phyloP scores from a whole-genome alignment of 2,888 invertebrate genomes.

The Drosophila putrida region DNA sequence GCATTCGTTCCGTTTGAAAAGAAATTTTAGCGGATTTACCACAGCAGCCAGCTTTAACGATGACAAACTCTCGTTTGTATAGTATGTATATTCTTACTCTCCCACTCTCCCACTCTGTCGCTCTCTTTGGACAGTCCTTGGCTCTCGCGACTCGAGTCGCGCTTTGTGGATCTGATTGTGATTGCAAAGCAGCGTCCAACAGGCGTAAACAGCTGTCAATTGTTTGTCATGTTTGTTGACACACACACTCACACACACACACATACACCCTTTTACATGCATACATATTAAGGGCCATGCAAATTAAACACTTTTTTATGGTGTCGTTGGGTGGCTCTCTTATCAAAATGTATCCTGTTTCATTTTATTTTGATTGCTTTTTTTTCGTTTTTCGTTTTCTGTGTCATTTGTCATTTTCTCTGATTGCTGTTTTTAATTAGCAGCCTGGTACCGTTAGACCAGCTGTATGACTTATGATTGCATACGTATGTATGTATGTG shows the following conservation, averaged over 20 bases:
- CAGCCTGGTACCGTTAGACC: slow-evolving; percentile 33
- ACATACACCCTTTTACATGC: slow-evolving; percentile 1
- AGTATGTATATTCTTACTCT: neutral
- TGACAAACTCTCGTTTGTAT: slow-evolving; percentile 28
- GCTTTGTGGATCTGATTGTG: slow-evolving; percentile 27
- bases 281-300: slow-evolving; percentile 27
- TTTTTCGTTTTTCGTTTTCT: slow-evolving; percentile 22
- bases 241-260: slow-evolving; percentile 23
- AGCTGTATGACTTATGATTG: slow-evolving; percentile 23
- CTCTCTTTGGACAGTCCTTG: slow-evolving; percentile 18
- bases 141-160: slow-evolving; percentile 32
- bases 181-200: slow-evolving; percentile 62
- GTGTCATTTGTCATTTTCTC: slow-evolving; percentile 58
- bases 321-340: slow-evolving; percentile 9
- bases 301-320: slow-evolving; percentile 34
- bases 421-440: slow-evolving; percentile 57
- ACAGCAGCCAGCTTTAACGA: slow-evolving; percentile 24
- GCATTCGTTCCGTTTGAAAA: slow-evolving; percentile 48
- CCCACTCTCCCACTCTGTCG: slow-evolving; percentile 5
- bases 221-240: slow-evolving; percentile 66
- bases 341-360: slow-evolving; percentile 49
- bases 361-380: slow-evolving; percentile 29
- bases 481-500: neutral
- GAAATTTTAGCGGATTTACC: slow-evolving; percentile 38
- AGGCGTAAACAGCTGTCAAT: slow-evolving; percentile 77